phyloP scores from a whole-genome alignment of 2,113 vertebrate species.

The Chaetorhynchus papuensis region DNA sequence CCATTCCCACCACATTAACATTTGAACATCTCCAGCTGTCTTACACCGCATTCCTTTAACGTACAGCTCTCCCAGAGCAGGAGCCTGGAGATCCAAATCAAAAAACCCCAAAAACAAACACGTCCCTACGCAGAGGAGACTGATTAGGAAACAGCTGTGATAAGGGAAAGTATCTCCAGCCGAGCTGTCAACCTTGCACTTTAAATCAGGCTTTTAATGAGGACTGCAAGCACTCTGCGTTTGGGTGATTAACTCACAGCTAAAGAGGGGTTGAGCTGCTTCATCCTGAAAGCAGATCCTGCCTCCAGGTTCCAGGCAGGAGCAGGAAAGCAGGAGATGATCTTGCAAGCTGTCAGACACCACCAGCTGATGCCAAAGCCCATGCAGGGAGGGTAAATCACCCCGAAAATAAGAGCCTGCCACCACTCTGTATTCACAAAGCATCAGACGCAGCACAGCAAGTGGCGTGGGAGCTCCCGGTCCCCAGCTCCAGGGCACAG shows the following conservation, averaged over 20 bases:
- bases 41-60: not conserved
- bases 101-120: not conserved
- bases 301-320: not conserved
- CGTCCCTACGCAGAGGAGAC: not conserved
- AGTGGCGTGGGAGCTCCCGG: rapidly evolving
- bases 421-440: not conserved
- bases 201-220: constrained; percentile 17
- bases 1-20: not conserved
- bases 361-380: not conserved
- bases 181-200: not conserved
- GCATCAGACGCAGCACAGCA: not conserved
- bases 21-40: not conserved
- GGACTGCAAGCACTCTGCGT: not conserved
- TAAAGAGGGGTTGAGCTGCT: not conserved
- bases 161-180: not conserved
- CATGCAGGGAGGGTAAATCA: not conserved
- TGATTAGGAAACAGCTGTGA: not conserved
- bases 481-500: rapidly evolving
- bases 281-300: not conserved
- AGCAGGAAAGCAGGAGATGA: not conserved
- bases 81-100: not conserved
- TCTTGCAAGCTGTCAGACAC: not conserved
- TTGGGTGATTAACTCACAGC: not conserved
- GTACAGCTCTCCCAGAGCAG: not conserved
- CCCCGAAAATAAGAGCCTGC: not conserved